These are phyloP conservation scores for Leptinotarsa rubiginosa DNA, from an alignment of 2,888 invertebrate genomes.

Conservation along the genomic window DNA sequence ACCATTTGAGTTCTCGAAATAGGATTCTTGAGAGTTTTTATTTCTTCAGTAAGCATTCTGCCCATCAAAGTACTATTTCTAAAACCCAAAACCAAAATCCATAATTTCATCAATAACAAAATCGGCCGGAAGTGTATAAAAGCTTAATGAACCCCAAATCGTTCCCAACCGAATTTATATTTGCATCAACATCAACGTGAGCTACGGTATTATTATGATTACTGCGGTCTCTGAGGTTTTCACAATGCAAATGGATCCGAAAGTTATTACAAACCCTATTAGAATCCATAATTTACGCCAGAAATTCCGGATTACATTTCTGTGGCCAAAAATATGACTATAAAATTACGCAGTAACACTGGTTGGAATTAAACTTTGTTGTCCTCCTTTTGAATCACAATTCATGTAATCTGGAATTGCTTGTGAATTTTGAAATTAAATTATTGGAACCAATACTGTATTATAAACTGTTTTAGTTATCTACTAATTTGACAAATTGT, in stretches of 20 bases:
- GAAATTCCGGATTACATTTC: background rate
- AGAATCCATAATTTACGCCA: background rate
- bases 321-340: background rate
- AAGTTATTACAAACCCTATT: background rate
- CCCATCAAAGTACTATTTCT: too few relatives aligned
- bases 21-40: too few relatives aligned
- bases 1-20: too few relatives aligned
- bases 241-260: background rate
- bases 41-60: too few relatives aligned
- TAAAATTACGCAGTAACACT: too few relatives aligned
- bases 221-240: background rate
- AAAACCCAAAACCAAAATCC: background rate
- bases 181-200: background rate
- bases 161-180: background rate
- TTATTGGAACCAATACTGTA: too few relatives aligned
- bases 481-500: too few relatives aligned
- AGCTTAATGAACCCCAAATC: background rate
- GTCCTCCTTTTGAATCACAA: too few relatives aligned
- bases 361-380: too few relatives aligned
- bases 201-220: conserved; percentile 1
- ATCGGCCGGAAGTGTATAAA: background rate
- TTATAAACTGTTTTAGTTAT: too few relatives aligned
- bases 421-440: too few relatives aligned
- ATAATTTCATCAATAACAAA: background rate
- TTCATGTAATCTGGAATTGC: too few relatives aligned